Conservation (phyloP, 2,113 vertebrate species). For the Cynocephalus volans region DNA sequence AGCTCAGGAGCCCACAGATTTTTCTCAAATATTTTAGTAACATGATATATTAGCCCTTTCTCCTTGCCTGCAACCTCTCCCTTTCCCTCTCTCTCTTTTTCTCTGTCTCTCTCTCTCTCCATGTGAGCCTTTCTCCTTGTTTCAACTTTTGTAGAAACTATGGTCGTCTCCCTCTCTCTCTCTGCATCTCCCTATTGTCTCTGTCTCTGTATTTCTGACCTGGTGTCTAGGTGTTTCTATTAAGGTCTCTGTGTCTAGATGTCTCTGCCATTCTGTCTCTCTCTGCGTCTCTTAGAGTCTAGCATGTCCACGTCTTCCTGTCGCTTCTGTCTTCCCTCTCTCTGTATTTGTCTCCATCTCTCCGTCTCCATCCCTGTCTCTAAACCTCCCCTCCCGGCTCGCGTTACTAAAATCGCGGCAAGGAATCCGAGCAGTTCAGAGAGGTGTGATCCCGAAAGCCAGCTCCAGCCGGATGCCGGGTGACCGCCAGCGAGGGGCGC, state of each 20-base stretch:
- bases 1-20: not conserved
- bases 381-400: not conserved
- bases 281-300: not conserved
- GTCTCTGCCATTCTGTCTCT: not conserved
- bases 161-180: not conserved
- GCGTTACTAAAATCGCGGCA: conserved; percentile 23
- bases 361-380: not conserved
- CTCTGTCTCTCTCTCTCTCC: conserved; percentile 40
- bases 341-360: not conserved
- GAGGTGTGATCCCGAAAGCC: conserved; percentile 29
- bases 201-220: not conserved
- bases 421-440: conserved; percentile 61
- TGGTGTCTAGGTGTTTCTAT: not conserved
- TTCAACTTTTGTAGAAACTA: conserved; percentile 33
- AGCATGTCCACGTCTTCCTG: not conserved
- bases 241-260: not conserved
- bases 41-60: not conserved
- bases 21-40: not conserved
- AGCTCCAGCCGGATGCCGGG: not conserved
- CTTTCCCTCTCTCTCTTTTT: not conserved
- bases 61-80: not conserved
- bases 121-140: not conserved
- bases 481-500: not conserved
- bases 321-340: not conserved
- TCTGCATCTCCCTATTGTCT: not conserved